Conservation (phyloP, 2,888 invertebrate genomes). For the Ganaspis brasiliensis region DNA sequence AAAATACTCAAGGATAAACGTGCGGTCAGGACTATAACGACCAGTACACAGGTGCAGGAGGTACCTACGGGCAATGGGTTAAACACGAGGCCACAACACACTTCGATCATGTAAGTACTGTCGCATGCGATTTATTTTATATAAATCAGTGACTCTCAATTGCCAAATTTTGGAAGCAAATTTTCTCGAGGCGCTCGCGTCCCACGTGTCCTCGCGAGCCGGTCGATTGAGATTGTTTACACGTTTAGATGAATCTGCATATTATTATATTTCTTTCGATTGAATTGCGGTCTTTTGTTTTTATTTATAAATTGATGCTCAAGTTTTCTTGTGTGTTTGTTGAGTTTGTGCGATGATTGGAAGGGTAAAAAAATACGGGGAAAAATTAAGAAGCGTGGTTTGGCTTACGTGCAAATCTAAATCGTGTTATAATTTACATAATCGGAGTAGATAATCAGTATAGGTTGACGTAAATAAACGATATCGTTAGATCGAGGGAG, state of each 20-base stretch:
- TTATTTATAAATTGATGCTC: too few species aligned
- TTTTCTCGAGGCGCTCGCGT: background rate
- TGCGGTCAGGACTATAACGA: slow-evolving; percentile 67
- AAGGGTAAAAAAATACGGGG: background rate
- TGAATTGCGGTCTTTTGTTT: background rate
- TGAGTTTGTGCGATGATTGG: background rate
- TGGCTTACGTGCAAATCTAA: slow-evolving; percentile 13
- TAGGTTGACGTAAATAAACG: slow-evolving; percentile 31
- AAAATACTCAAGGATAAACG: slow-evolving; percentile 76
- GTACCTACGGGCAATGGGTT: slow-evolving; percentile 60
- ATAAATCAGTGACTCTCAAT: too few species aligned
- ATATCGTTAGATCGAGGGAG: slow-evolving; percentile 32
- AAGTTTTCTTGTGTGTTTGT: background rate
- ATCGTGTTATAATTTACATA: slow-evolving; percentile 34
- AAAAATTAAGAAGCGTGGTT: slow-evolving; percentile 1
- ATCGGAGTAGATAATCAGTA: slow-evolving; percentile 28
- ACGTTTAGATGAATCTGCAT: background rate
- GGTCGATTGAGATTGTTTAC: slow-evolving; percentile 20
- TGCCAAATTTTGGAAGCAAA: too few species aligned
- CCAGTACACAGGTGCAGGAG: slow-evolving; percentile 69
- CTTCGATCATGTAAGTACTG: slow-evolving; percentile 78
- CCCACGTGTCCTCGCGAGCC: background rate
- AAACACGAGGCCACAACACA: slow-evolving; percentile 72
- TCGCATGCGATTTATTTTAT: slow-evolving; percentile 7
- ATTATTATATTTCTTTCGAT: background rate